Evolutionary conservation across 2,888 invertebrate species (phyloP).

Genomic region (Rotaria sp.): DNA sequence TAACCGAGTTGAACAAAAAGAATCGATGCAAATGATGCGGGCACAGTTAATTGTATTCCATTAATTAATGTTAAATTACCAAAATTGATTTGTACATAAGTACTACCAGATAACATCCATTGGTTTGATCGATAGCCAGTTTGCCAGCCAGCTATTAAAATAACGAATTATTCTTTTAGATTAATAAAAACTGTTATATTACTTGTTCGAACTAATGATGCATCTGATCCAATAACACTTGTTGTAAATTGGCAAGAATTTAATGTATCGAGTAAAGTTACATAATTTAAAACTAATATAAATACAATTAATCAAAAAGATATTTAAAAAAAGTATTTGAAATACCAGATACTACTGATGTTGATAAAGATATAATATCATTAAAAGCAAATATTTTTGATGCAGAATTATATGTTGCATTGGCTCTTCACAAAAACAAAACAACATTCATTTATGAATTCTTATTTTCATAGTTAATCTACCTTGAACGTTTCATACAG

Average conservation of each 20-base stretch:
- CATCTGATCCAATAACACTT: not conserved
- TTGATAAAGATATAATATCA: not conserved
- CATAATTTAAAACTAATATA: not conserved
- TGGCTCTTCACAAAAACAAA: not conserved
- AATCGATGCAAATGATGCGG: not conserved
- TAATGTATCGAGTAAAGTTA: not conserved
- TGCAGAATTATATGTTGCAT: not conserved
- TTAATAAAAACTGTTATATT: not conserved
- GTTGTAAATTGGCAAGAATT: not conserved
- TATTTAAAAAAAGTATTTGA: too few species aligned
- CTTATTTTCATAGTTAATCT: not conserved
- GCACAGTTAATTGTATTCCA: not conserved
- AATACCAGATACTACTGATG: not conserved
- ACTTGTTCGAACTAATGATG: constrained; percentile 13
- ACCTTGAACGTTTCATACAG: not conserved
- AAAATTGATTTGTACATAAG: constrained; percentile 33
- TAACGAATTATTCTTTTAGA: not conserved
- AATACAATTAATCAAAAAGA: not conserved
- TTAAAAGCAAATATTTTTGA: not conserved
- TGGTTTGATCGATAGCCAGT: constrained; percentile 34
- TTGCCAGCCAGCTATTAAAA: constrained; percentile 29
- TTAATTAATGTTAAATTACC: constrained; percentile 23
- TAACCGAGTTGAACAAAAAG: constrained; percentile 10
- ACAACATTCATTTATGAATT: not conserved
- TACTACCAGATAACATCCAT: constrained; percentile 29